Evolutionary conservation across 1,140 invertebrate species (phyloP).

Genomic region (Oedothorax gibbosus): DNA sequence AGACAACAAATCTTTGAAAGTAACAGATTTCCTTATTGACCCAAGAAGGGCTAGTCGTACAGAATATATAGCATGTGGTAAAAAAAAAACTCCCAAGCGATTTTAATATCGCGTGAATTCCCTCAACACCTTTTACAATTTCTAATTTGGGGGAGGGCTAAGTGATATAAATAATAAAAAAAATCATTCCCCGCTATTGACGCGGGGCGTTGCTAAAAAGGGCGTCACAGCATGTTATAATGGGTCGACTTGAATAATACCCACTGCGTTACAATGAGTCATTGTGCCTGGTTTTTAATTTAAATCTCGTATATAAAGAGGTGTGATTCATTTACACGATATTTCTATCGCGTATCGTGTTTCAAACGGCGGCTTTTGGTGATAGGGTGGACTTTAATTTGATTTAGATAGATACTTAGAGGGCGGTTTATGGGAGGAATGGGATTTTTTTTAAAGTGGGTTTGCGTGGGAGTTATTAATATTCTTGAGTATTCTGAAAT

Average conservation of each 20-base stretch:
- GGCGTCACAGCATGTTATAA: constrained; percentile 36
- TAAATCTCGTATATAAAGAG: constrained; percentile 13
- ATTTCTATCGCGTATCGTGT: not conserved
- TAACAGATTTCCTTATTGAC: no score
- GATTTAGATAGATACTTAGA: not conserved
- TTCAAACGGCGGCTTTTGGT: constrained; percentile 5
- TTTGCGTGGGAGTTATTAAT: no score
- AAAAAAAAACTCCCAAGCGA: not conserved
- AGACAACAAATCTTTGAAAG: no score
- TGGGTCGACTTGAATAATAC: constrained; percentile 36
- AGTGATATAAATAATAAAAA: constrained; percentile 8
- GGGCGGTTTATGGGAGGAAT: no score
- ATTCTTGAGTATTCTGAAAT: no score
- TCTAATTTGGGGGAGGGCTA: constrained; percentile 33
- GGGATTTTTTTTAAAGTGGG: no score
- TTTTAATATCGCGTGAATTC: constrained; percentile 45
- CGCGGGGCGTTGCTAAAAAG: constrained; percentile 13
- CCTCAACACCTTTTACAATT: constrained; percentile 39
- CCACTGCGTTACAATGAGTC: constrained; percentile 37
- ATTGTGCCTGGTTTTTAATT: constrained; percentile 43
- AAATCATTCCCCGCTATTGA: not conserved
- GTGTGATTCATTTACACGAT: not conserved
- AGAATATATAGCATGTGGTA: no score
- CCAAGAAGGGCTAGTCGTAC: no score
- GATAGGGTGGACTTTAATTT: constrained; percentile 24